Conservation (phyloP, 1,140 invertebrate species). For the Drosophila aff. region DNA sequence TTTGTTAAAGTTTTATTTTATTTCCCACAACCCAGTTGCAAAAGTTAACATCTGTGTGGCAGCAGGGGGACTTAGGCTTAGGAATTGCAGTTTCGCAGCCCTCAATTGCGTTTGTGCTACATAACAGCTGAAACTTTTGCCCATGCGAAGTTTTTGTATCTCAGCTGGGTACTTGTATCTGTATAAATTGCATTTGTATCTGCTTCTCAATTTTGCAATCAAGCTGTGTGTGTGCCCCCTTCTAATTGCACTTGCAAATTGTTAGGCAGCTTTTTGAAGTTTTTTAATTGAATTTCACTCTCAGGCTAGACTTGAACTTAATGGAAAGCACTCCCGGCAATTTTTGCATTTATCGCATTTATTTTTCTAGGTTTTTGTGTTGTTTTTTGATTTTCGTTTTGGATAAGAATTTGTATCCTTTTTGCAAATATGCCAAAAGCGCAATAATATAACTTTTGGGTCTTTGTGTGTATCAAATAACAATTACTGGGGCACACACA, state of each 20-base stretch:
- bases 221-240: slow-evolving; percentile 6
- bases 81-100: slow-evolving; percentile 2
- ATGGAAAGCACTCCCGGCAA: not conserved
- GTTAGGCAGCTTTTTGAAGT: slow-evolving; percentile 40
- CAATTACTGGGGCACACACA: slow-evolving; percentile 24
- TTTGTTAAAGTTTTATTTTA: not conserved
- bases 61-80: not conserved
- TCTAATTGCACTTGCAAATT: slow-evolving; percentile 51
- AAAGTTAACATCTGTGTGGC: slow-evolving; percentile 1
- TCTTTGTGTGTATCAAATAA: slow-evolving; percentile 49
- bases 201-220: slow-evolving; percentile 29
- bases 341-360: not conserved
- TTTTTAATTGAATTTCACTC: slow-evolving; percentile 49
- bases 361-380: not conserved
- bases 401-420: slow-evolving; percentile 1
- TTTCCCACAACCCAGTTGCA: not conserved
- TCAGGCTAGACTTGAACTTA: not conserved
- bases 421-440: slow-evolving; percentile 28
- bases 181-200: slow-evolving; percentile 29
- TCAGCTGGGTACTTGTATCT: slow-evolving; percentile 33
- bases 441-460: slow-evolving; percentile 35
- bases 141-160: slow-evolving; percentile 46
- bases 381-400: not conserved
- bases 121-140: slow-evolving; percentile 37
- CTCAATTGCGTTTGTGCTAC: slow-evolving; percentile 29